A percentile compares a stretch with the other conserved stretches of the same genome.
Conservation (phyloP, 2,888 invertebrate species). For the Panopea generosa region DNA sequence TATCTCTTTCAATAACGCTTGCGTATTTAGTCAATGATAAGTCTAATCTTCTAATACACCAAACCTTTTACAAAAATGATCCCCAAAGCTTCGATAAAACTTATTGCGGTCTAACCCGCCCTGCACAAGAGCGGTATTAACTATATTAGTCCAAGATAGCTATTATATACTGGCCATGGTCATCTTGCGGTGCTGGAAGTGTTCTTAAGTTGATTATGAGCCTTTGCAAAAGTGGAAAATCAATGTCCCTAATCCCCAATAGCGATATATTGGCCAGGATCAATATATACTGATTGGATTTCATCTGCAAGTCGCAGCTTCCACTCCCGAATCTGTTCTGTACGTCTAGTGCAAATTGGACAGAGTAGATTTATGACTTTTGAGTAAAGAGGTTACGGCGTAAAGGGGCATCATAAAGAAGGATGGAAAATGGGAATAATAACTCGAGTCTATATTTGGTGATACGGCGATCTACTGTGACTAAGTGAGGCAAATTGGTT, state of each 20-base stretch:
- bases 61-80: constrained; percentile 46
- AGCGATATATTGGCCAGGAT: constrained; percentile 19
- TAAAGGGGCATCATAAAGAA: constrained; percentile 28
- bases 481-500: constrained; percentile 15
- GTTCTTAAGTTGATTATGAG: constrained; percentile 47
- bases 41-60: constrained; percentile 56
- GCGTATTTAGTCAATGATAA: constrained; percentile 46
- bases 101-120: constrained; percentile 43
- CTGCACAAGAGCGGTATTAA: constrained; percentile 41
- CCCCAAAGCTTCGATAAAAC: constrained; percentile 52
- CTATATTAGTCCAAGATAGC: constrained; percentile 45
- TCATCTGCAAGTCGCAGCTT: constrained; percentile 16
- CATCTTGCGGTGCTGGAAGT: constrained; percentile 29
- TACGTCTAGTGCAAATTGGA: constrained; percentile 60
- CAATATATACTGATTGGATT: constrained; percentile 60
- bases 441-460: constrained; percentile 38
- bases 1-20: constrained; percentile 39
- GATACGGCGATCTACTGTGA: constrained; percentile 23
- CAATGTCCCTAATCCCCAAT: constrained; percentile 53
- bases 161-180: constrained; percentile 36
- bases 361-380: constrained; percentile 53
- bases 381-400: constrained; percentile 46
- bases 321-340: constrained; percentile 39
- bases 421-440: constrained; percentile 38
- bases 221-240: constrained; percentile 43